A percentile compares a stretch with the other conserved stretches of the same genome.
Conservation (phyloP, 2,113 vertebrate species). For the Electrona antarctica region DNA sequence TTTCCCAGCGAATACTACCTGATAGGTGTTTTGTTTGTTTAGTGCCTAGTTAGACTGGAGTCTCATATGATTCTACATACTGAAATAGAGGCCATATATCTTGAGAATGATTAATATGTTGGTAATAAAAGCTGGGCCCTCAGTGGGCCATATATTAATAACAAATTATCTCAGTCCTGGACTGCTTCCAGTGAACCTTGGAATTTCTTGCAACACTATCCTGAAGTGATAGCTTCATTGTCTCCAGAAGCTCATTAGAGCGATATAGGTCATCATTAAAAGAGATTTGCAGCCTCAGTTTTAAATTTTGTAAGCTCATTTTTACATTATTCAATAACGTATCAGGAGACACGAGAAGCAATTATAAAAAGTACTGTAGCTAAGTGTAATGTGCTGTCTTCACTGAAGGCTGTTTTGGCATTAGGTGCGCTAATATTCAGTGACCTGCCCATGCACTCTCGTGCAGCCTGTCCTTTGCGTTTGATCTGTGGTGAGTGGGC, state of each 20-base stretch:
- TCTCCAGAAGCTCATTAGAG: constrained; percentile 53
- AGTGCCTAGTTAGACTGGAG: background rate
- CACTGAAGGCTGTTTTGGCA: background rate
- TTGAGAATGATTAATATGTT: constrained; percentile 29
- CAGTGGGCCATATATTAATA: constrained; percentile 43
- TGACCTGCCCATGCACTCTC: too few relatives aligned
- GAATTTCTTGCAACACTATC: constrained; percentile 22
- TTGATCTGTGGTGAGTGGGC: too few relatives aligned
- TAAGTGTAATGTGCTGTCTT: background rate
- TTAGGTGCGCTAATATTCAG: background rate
- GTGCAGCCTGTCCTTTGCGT: too few relatives aligned
- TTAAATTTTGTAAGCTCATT: constrained; percentile 41
- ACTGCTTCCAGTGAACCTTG: constrained; percentile 28
- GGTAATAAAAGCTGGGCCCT: constrained; percentile 33
- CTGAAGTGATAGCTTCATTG: constrained; percentile 44
- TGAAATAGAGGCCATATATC: constrained; percentile 10
- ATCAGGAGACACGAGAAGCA: constrained; percentile 42
- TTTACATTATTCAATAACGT: constrained; percentile 55
- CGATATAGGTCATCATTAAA: constrained; percentile 53
- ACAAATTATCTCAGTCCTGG: constrained; percentile 42
- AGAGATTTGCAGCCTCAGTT: constrained; percentile 54
- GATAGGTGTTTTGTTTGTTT: constrained; percentile 1
- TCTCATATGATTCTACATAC: background rate
- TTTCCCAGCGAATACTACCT: background rate
- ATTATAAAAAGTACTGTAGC: constrained; percentile 19